A percentile compares a stretch with the other conserved stretches of the same genome.
Evolutionary conservation across 2,797 vertebrate species (phyloP).

Genomic region (Chaetophractus vellerosus): DNA sequence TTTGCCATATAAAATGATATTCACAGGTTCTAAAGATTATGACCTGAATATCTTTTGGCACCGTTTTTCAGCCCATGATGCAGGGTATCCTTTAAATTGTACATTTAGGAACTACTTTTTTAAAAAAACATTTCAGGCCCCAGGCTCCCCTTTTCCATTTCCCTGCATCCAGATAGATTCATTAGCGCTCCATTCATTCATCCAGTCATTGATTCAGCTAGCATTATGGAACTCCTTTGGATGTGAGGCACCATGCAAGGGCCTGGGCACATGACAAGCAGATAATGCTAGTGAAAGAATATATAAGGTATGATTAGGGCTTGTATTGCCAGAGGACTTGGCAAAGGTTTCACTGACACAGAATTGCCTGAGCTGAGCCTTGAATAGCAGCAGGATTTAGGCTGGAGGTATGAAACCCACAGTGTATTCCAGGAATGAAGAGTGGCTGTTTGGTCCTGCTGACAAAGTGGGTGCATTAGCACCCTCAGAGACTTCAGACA

Average conservation of each 20-base stretch:
- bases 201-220: neutral
- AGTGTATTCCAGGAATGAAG: neutral
- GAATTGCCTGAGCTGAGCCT: neutral
- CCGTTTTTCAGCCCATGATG: neutral
- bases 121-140: neutral
- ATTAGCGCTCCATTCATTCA: neutral
- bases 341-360: neutral
- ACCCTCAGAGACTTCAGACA: neutral
- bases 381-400: neutral
- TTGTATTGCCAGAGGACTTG: neutral
- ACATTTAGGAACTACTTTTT: neutral
- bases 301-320: neutral
- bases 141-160: neutral
- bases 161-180: neutral
- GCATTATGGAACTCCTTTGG: neutral
- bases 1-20: neutral
- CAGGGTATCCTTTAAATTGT: neutral
- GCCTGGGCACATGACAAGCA: neutral
- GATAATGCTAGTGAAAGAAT: neutral
- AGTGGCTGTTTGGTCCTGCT: neutral
- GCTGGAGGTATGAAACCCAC: neutral
- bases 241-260: neutral
- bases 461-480: neutral
- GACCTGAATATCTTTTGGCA: neutral
- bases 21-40: neutral